Conservation (phyloP, 2,888 invertebrate genomes). For the Drepana falcataria region DNA sequence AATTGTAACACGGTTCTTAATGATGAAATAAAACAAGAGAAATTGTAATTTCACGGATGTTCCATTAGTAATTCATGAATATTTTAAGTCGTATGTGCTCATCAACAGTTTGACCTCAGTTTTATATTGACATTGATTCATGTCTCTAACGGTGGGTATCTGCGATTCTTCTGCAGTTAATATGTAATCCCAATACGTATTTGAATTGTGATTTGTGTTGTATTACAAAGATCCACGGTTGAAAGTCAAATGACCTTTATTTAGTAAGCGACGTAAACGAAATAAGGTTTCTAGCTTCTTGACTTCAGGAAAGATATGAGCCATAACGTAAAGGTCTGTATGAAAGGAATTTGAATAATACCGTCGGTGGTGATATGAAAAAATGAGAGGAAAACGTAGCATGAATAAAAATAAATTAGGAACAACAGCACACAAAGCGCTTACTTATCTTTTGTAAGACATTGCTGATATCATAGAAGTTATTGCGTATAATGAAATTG, state of each 20-base stretch:
- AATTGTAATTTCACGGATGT: slow-evolving; percentile 44
- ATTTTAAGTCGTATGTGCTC: slow-evolving; percentile 37
- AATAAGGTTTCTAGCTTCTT: background rate
- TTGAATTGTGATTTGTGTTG: background rate
- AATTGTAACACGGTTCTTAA: background rate
- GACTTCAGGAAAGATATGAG: background rate
- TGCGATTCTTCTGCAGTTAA: slow-evolving; percentile 28
- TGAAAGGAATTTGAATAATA: background rate
- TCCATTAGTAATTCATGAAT: slow-evolving; percentile 32
- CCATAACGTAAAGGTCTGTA: background rate
- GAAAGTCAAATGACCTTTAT: slow-evolving; percentile 7
- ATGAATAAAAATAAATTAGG: background rate
- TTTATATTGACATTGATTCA: slow-evolving; percentile 44
- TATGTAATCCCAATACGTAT: slow-evolving; percentile 3
- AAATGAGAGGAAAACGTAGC: background rate
- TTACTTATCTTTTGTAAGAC: background rate
- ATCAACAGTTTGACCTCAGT: slow-evolving; percentile 42
- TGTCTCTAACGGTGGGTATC: slow-evolving; percentile 34
- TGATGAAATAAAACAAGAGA: slow-evolving; percentile 11
- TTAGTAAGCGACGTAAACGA: background rate
- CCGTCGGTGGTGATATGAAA: background rate
- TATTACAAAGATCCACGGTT: slow-evolving; percentile 5
- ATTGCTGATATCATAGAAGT: background rate
- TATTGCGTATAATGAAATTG: too few relatives aligned
- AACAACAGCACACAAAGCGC: background rate